Percentiles rank a stretch among this genome's conserved stretches.
phyloP scores from a whole-genome alignment of 2,113 vertebrate species.

The Lophochroa leadbeateri region DNA sequence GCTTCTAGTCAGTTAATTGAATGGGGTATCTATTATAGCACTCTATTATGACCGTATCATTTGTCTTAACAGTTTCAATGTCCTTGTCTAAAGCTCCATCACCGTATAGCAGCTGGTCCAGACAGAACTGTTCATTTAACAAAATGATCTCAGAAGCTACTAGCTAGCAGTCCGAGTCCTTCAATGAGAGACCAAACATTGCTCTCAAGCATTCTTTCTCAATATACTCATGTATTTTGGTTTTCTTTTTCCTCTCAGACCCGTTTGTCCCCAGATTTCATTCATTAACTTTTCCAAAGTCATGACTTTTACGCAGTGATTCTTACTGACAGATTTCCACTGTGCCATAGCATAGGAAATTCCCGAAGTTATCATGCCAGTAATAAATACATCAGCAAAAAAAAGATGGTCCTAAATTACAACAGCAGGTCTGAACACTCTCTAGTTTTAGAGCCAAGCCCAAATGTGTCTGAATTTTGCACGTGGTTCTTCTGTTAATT shows the following conservation, averaged over 20 bases:
- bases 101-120: slow-evolving; percentile 53
- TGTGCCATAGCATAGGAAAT: neutral
- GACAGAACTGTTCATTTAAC: slow-evolving; percentile 62
- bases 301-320: neutral
- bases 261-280: neutral
- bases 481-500: neutral
- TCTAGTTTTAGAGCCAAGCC: neutral
- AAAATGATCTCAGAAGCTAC: slow-evolving; percentile 20
- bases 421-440: neutral
- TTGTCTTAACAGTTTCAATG: slow-evolving; percentile 57
- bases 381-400: neutral
- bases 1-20: slow-evolving; percentile 66
- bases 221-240: neutral
- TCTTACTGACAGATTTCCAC: neutral
- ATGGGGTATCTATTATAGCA: slow-evolving; percentile 26
- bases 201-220: neutral
- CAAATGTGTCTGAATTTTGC: neutral
- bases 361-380: neutral
- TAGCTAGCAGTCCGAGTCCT: neutral
- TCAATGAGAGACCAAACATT: neutral
- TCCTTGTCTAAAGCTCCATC: slow-evolving; percentile 69
- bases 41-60: slow-evolving; percentile 47
- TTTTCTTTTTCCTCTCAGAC: neutral
- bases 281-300: neutral
- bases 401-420: neutral